These are phyloP conservation scores for Ptychadena robeensis DNA, from an alignment of 2,797 vertebrate genomes.

Conservation along the genomic window DNA sequence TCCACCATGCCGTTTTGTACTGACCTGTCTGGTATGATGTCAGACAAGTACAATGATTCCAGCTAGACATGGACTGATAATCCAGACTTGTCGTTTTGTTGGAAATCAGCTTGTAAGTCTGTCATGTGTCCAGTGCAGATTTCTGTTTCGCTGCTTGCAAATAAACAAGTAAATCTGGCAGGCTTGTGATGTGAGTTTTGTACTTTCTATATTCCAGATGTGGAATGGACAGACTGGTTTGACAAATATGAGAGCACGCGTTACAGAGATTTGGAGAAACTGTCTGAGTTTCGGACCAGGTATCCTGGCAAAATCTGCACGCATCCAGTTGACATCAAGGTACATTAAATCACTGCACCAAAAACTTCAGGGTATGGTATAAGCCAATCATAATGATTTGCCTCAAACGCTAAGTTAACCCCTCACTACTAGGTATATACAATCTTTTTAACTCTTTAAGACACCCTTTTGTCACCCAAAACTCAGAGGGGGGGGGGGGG, in stretches of 20 bases:
- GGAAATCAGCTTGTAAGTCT: constrained; percentile 4
- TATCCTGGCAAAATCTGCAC: constrained; percentile 85
- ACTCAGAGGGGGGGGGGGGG: no score
- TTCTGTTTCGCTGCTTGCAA: constrained; percentile 19
- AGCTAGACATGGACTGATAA: background rate
- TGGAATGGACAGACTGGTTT: constrained; percentile 95
- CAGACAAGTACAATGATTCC: background rate
- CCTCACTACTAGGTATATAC: background rate
- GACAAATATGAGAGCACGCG: constrained; percentile 81
- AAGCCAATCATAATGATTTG: background rate
- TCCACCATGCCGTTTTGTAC: background rate
- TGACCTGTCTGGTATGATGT: background rate
- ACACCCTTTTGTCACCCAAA: no score
- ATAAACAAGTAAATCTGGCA: background rate
- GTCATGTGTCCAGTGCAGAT: background rate
- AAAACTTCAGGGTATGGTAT: background rate
- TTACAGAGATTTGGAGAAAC: constrained; percentile 90
- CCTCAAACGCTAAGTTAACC: background rate
- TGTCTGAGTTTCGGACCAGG: constrained; percentile 82
- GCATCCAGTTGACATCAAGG: constrained; percentile 90
- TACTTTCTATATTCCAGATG: constrained; percentile 76
- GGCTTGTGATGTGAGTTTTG: background rate
- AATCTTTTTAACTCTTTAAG: no score
- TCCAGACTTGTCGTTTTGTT: background rate
- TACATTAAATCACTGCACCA: constrained; percentile 63